Conservation (phyloP, 2,797 vertebrate genomes). For the Dicrostonyx torquatus region DNA sequence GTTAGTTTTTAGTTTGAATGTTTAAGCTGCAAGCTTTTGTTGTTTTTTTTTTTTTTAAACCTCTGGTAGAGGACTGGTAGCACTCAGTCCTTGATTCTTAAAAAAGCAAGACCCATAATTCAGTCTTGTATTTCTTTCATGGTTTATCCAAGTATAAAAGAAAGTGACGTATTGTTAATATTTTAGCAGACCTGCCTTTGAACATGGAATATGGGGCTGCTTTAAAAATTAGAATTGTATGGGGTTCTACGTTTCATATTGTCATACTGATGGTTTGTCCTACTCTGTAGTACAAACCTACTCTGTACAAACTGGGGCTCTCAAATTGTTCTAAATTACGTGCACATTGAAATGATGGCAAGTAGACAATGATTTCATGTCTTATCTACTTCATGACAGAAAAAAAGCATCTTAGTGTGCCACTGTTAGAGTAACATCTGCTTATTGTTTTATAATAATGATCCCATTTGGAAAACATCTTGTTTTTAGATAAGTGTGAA, state of each 20-base stretch:
- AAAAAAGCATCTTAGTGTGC: not conserved
- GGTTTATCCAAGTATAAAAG: not conserved
- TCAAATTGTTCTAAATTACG: conserved; percentile 1
- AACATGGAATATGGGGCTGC: no score
- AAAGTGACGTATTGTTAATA: not conserved
- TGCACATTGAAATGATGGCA: not conserved
- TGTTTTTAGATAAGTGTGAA: not conserved
- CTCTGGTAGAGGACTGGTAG: not conserved
- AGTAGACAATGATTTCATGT: not conserved
- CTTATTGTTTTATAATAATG: not conserved
- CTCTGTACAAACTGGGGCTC: no score
- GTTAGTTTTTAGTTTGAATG: no score
- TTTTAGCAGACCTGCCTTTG: not conserved
- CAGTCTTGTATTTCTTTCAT: not conserved
- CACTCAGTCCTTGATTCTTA: not conserved
- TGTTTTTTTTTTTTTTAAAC: not conserved
- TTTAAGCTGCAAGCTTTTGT: not conserved
- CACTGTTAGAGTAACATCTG: not conserved
- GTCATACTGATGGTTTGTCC: not conserved
- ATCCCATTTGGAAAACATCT: not conserved
- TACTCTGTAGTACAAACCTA: not conserved
- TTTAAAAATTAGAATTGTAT: not conserved
- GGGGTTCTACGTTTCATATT: not conserved
- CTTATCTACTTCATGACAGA: not conserved
- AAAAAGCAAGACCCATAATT: not conserved